A percentile compares a stretch with the other conserved stretches of the same genome.
These are phyloP conservation scores for Asteroscopus sphinx DNA, from an alignment of 2,888 invertebrate genomes.

Conservation along the genomic window DNA sequence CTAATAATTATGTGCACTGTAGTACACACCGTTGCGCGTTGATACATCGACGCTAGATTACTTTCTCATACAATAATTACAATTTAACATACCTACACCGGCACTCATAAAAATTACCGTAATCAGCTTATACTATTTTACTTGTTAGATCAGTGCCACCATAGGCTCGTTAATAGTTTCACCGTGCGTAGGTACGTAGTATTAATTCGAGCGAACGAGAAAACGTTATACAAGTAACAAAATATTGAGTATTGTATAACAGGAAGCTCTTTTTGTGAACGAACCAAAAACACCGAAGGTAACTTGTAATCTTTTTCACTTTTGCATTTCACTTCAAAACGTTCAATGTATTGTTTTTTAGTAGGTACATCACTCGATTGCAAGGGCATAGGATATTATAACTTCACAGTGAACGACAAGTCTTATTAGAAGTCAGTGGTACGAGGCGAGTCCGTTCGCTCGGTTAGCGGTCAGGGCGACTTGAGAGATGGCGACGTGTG, in stretches of 20 bases:
- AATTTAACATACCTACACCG: slow-evolving; percentile 60
- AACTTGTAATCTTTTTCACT: slow-evolving; percentile 33
- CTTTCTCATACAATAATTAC: slow-evolving; percentile 66
- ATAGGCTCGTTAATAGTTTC: slow-evolving; percentile 38
- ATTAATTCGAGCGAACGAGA: slow-evolving; percentile 69
- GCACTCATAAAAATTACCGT: slow-evolving; percentile 66
- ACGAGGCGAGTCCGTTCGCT: slow-evolving; percentile 73
- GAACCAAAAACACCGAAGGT: slow-evolving; percentile 42
- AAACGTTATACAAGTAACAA: slow-evolving; percentile 55
- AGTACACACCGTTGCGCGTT: slow-evolving; percentile 67
- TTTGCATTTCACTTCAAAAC: slow-evolving; percentile 37
- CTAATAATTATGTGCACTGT: slow-evolving; percentile 62
- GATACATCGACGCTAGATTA: slow-evolving; percentile 68
- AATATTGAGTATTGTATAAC: slow-evolving; percentile 60
- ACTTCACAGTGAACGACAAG: slow-evolving; percentile 25
- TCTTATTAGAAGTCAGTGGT: slow-evolving; percentile 80
- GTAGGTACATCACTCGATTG: slow-evolving; percentile 35
- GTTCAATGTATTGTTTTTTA: slow-evolving; percentile 12
- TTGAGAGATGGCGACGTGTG: slow-evolving; percentile 58
- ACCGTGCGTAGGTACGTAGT: slow-evolving; percentile 30
- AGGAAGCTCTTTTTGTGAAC: slow-evolving; percentile 67
- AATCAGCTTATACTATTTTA: slow-evolving; percentile 43
- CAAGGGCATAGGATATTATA: slow-evolving; percentile 28
- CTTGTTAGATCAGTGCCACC: slow-evolving; percentile 40
- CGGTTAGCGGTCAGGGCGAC: slow-evolving; percentile 75